Evolutionary conservation across 2,113 vertebrate species (phyloP).

Genomic region (Rhinichthys klamathensis): DNA sequence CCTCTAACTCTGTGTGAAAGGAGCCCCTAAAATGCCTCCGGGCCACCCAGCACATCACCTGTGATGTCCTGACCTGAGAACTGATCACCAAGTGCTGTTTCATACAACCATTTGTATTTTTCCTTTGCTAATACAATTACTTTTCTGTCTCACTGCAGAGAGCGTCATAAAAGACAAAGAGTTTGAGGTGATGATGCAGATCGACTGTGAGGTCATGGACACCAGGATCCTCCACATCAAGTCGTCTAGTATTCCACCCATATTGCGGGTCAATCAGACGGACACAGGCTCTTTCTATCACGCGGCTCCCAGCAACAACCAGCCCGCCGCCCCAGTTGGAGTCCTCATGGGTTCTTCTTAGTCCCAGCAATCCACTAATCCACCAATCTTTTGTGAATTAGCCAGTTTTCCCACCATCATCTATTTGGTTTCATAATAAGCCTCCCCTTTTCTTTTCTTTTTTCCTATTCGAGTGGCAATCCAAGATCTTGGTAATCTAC

Average conservation of each 20-base stretch:
- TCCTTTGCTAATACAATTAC: not conserved
- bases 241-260: constrained; percentile 86
- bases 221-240: constrained; percentile 94
- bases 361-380: not conserved
- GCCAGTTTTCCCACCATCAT: not conserved
- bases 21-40: constrained; percentile 21
- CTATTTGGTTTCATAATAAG: not conserved
- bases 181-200: constrained; percentile 97
- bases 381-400: not conserved
- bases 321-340: constrained; percentile 75
- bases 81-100: not conserved
- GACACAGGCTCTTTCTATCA: constrained; percentile 79
- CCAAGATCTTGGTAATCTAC: not conserved
- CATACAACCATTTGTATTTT: not conserved
- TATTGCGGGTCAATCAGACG: constrained; percentile 83
- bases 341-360: constrained; percentile 83
- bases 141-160: constrained; percentile 73
- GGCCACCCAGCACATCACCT: constrained; percentile 31
- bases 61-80: too few relatives aligned
- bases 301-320: constrained; percentile 68
- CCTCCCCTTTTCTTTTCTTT: not conserved
- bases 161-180: constrained; percentile 90
- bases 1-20: constrained; percentile 58
- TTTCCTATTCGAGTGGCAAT: not conserved
- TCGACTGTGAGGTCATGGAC: constrained; percentile 95